Base-by-base conservation (phyloP, 2,797 vertebrate species). In the Arrhamphus sclerolepis region DNA sequence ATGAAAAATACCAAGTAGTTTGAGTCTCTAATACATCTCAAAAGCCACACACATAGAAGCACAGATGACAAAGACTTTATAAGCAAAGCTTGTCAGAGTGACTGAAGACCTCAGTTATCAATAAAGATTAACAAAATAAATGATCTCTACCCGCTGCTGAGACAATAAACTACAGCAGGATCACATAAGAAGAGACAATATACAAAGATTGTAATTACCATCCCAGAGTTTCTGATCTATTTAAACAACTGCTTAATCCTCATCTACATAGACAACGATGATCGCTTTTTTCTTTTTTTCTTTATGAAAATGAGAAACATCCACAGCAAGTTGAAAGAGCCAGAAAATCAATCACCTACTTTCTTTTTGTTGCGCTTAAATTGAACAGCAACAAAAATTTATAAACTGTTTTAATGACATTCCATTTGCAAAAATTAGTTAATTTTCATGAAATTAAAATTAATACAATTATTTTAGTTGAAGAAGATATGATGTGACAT, bases 1-100 rank as follows among this genome's bases (percentile, higher is more conserved):
- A 38, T 38, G 34, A 38, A 14, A 38, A 38, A 38, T 38, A 16
- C 34, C 5, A 13, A 38, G 34, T 38, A 56, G 63, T 46, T 46
- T 75, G 75, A 80, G 72, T 78, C 83, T 85, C 52, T 67, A 58
- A 69, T 58, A 65, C 66, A 46, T 66, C 57, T 43, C 28, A 43
- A 62, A 76, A 62, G 26, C 18, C 57, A 71, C 52, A 42, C 62
- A 64, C 24, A 31, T 40, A 55, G 20, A 28, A 38, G 28, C 34
- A 44, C 47, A 71, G 9, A 21, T 16, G 26, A 26, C 43, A 47
- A 66, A 49, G 62, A 47, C 61, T 66, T 56, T 46, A 20, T 56
- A 64, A 42, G 10, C 47, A 47, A 58, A 59, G 68, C 40, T 43
- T 58, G 22, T 56, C 46, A 43, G 28, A 17, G 7, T 44, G 31